Evolutionary conservation across 2,888 invertebrate species (phyloP), one percentile per base, ranked within the genome.

Genomic region (Belgica antarctica): DNA sequence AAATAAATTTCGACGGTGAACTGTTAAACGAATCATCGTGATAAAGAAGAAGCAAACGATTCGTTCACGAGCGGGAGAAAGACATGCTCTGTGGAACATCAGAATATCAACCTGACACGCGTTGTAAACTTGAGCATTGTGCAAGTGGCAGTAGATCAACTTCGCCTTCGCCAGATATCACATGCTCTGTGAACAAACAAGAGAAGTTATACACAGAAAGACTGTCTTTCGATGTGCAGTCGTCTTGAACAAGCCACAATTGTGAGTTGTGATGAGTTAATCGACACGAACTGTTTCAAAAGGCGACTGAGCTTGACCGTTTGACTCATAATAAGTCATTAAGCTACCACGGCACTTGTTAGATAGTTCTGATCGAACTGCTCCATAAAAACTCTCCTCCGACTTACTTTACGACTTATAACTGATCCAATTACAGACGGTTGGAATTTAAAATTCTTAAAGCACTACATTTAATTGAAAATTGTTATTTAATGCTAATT

Each of bases 401-500:
- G n/a, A n/a, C n/a, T 22, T 52, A 2, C 19, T 52, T 52, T 52
- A 52, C 17, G 19, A 52, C 5, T 7, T 12, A 22, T 17, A 52
- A 22, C 52, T 52, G 52, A 52, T 52, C 22, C 52, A 17, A 22
- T 52, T 52, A 52, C 52, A 17, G 7, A 8, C 12, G 7, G 41
- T 12, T 41, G 41, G 12, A 12, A 41, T 41, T 31, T 7, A 41
- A 12, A 41, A 41, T 41, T 41, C 41, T 41, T 31, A 15, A 41
- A 41, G 15, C 41, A 12, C 22, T 52, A 8, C 17, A 52, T 12
- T 52, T 52, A 52, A 52, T 52, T 12, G 52, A 8, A 52, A 17
- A 52, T 17, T 8, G 17, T n/a, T 17, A 52, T 52, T 7, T 22
- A 52, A 52, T 52, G 52, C 8, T 52, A 52, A 52, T 52, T 52